Evolutionary conservation across 2,888 invertebrate species (phyloP), one percentile per base, ranked within the genome.

Genomic region (Asteroscopus sphinx): DNA sequence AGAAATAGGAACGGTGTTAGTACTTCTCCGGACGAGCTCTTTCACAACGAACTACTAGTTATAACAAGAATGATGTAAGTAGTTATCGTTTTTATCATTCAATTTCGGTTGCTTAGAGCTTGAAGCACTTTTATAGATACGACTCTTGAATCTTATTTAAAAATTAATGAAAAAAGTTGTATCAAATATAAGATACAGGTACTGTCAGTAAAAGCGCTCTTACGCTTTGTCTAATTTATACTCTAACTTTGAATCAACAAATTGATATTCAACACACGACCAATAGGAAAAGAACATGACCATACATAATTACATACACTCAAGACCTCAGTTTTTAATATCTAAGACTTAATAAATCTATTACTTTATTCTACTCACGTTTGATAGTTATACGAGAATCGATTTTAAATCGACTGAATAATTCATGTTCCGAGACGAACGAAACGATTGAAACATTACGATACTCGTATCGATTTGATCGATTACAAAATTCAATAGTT

Each of bases 381-480:
- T 28, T 32, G 30, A 62, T 53, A 25, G 25, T 60, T 61, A 73
- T 64, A 49, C 64, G n/a, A 54, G 54, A 73, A 77, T 77, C 74
- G 77, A 74, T 74, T 58, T 67, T 64, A 62, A 74, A 74, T 74
- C 71, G 67, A 54, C 40, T 74, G 74, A 66, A 77, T 74, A 57
- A 74, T 74, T 61, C 70, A 74, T 77, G 39, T 26, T 42, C 13
- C 32, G 6, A 45, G 41, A 39, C 30, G 36, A 46, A 39, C 54
- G 44, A 42, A 68, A 36, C 59, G 60, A 64, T 73, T 60, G 59
- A 57, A 58, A 64, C 44, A 64, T 71, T 48, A 49, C 21, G 52
- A 41, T 55, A 47, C 40, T 41, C 16, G 36, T 30, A 42, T 60
- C 39, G 59, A 42, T 60, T 67, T 51, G 68, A 73, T 63, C 48